phyloP scores from a whole-genome alignment of 2,888 invertebrate genomes.

The Chalcosyrphus nemorum region DNA sequence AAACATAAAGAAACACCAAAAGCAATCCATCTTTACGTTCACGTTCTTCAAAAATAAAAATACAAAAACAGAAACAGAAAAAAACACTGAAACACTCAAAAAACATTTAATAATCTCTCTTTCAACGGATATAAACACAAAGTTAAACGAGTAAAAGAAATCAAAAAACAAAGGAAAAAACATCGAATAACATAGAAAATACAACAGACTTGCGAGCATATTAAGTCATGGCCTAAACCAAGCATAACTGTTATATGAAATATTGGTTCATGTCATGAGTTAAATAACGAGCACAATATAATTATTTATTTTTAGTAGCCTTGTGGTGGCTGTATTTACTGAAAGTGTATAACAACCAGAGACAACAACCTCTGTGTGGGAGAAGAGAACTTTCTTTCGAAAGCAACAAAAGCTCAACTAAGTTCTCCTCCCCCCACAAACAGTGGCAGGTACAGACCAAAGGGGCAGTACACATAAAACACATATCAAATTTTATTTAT shows the following conservation, averaged over 20 bases:
- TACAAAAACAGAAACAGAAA: not conserved
- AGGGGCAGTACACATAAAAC: constrained; percentile 18
- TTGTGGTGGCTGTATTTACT: constrained; percentile 49
- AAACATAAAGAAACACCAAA: constrained; percentile 50
- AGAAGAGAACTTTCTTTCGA: constrained; percentile 12
- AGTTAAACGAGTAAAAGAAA: not conserved
- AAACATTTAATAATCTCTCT: not conserved
- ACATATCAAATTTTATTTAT: not conserved
- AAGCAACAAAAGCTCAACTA: constrained; percentile 26
- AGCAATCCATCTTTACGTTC: constrained; percentile 38
- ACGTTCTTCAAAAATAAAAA: constrained; percentile 6
- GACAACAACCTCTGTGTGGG: constrained; percentile 14
- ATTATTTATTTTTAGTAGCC: constrained; percentile 15
- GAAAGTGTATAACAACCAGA: constrained; percentile 32
- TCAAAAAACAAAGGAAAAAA: not conserved
- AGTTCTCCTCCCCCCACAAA: not conserved
- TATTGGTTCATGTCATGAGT: constrained; percentile 57
- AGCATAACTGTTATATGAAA: constrained; percentile 50
- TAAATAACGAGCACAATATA: constrained; percentile 39
- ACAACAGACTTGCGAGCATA: constrained; percentile 61
- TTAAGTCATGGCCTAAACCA: constrained; percentile 56
- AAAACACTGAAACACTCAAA: constrained; percentile 31
- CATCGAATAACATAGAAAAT: constrained; percentile 63
- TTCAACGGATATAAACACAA: not conserved
- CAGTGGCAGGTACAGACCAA: constrained; percentile 35